A percentile compares a stretch with the other conserved stretches of the same genome.
Evolutionary conservation across 1,140 invertebrate species (phyloP).

Genomic region (Heliconius congener): DNA sequence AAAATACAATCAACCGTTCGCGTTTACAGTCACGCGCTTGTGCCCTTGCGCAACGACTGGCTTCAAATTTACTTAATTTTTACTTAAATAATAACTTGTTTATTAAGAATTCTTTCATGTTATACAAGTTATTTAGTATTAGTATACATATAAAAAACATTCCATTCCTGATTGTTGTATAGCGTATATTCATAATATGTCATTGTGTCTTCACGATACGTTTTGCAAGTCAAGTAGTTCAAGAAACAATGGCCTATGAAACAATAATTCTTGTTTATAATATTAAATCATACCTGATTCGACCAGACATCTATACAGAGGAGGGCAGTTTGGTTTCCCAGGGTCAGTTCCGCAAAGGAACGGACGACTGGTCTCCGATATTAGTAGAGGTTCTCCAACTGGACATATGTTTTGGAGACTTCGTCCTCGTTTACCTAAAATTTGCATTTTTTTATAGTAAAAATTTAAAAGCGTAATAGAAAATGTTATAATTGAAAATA

Average conservation of each 20-base stretch:
- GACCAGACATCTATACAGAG: constrained; percentile 89
- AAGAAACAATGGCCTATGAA: constrained; percentile 30
- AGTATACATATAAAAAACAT: not conserved
- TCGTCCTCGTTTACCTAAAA: constrained; percentile 84
- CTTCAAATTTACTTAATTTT: too few species aligned
- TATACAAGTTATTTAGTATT: too few species aligned
- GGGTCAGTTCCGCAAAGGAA: constrained; percentile 91
- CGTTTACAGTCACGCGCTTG: too few species aligned
- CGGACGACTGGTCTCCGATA: constrained; percentile 88
- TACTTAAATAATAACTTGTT: too few species aligned
- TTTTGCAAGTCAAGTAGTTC: constrained; percentile 16
- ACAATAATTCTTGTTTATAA: constrained; percentile 34
- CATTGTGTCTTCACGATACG: constrained; percentile 37
- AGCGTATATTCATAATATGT: constrained; percentile 25
- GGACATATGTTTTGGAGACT: constrained; percentile 89
- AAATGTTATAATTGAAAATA: not conserved
- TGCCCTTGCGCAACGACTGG: too few species aligned
- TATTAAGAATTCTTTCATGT: too few species aligned
- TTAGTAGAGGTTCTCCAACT: constrained; percentile 89
- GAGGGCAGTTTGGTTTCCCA: constrained; percentile 91
- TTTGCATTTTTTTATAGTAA: not conserved
- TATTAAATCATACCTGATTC: constrained; percentile 81
- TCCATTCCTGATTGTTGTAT: not conserved
- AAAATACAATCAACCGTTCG: too few species aligned
- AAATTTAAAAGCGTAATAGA: not conserved